A percentile compares a stretch with the other conserved stretches of the same genome.
Conservation (phyloP, 2,797 vertebrate genomes). For the Siniperca obscura region DNA sequence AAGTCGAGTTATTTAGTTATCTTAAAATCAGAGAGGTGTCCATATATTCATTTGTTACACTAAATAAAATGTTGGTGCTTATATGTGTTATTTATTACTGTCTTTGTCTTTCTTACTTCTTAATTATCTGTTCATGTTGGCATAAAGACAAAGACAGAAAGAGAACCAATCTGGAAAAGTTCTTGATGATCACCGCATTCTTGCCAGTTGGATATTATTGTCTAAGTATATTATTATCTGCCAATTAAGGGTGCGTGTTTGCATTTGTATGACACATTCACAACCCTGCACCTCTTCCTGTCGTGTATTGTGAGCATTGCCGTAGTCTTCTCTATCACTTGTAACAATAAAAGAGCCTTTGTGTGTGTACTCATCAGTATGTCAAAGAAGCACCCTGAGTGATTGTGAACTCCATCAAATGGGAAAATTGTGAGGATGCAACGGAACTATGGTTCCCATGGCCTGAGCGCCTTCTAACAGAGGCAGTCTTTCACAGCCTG, state of each 20-base stretch:
- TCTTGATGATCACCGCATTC: neutral
- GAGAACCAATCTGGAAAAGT: neutral
- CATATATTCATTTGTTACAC: neutral
- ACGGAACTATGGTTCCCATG: slow-evolving; percentile 80
- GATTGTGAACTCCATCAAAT: slow-evolving; percentile 80
- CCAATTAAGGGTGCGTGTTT: slow-evolving; percentile 34
- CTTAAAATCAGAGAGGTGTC: neutral
- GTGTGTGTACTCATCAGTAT: slow-evolving; percentile 72
- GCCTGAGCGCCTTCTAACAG: slow-evolving; percentile 71
- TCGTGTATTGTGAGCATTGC: slow-evolving; percentile 49
- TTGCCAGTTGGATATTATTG: slow-evolving; percentile 15
- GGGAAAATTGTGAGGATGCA: slow-evolving; percentile 76
- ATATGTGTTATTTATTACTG: neutral
- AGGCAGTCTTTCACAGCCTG: slow-evolving; percentile 74
- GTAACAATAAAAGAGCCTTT: slow-evolving; percentile 75
- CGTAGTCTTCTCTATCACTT: slow-evolving; percentile 65
- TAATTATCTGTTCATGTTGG: neutral
- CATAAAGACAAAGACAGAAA: slow-evolving; percentile 11
- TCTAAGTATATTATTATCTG: slow-evolving; percentile 35
- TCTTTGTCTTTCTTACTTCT: slow-evolving; percentile 3
- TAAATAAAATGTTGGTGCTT: neutral
- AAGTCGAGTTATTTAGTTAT: neutral
- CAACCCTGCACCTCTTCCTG: slow-evolving; percentile 51
- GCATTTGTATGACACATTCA: slow-evolving; percentile 53
- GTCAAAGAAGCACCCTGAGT: slow-evolving; percentile 76